Evolutionary conservation across 2,888 invertebrate genomes (phyloP), one percentile per base, ranked within the genome.

Genomic region (Chouioia cunea): DNA sequence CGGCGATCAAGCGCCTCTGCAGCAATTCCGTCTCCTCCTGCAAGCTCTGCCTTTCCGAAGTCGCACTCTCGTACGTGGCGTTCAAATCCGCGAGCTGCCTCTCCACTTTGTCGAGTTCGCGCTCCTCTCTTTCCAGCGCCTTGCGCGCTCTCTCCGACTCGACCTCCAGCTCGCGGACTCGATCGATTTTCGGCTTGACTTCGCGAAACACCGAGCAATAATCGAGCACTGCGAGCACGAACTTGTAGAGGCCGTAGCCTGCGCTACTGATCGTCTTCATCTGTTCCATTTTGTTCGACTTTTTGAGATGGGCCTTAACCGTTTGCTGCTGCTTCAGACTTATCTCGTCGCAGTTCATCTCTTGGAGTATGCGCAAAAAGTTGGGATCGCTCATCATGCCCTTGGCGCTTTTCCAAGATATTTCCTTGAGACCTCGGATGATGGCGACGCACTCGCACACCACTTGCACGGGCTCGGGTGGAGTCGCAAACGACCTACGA

Each of bases 371-470:
- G 63, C 89, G 88, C 47, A 97, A 85, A 86, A 97, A 97, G 84
- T 90, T 93, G 0, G 94, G 92, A 81, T 97, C 97, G 0, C 94
- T 91, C 96, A 97, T 96, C 93, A 97, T 94, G 1, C 90, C 94
- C 85, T 93, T 96, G 0, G 96, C 96, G 1, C 93, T 90, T 83
- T 96, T 96, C 97, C 97, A 97, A 53, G 91, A 93, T 2, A 96
- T 90, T 76, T 97, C 97, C 77, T 93, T 93, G 56, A 92, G 88
- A 1, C 94, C 94, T 74, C 93, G 90, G 69, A 97, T 89, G 63
- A 97, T 95, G 0, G 93, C 94, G 20, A 97, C 92, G 81, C 96
- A 96, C 83, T 97, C 97, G 82, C 95, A 95, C 0, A 97, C 93
- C 0, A 92, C 89, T 87, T 96, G 96, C 27, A 97, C 96, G 15